Evolutionary conservation across 2,888 invertebrate genomes (phyloP), one percentile per base, ranked within the genome.

Genomic region (Agrochola lota): DNA sequence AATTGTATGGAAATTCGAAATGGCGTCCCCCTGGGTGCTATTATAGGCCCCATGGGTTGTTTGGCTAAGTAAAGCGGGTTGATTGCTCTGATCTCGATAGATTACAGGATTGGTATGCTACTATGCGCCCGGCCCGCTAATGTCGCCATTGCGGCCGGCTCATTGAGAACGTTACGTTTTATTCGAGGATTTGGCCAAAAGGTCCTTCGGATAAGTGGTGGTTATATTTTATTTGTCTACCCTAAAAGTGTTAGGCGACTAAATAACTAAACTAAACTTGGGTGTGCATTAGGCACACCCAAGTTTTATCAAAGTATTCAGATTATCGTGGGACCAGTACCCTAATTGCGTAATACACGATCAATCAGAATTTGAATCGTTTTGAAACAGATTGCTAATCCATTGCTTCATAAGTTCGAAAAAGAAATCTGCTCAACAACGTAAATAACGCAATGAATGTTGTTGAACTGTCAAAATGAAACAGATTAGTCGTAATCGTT

Each of bases 151-250:
- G 82, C 72, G 82, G 72, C 55, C 66, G 85, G 85, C 81, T 86
- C 79, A 70, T 85, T 85, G 77, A 74, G 78, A 74, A 69, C 87
- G 83, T 91, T 90, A 78, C 78, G 67, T 88, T 91, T 91, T 91
- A 91, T 90, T 86, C 77, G 74, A 79, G 59, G 78, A 63, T 74
- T 80, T 76, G 68, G 55, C 63, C 74, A 77, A 84, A 87, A 83
- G 77, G 86, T 80, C 68, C 64, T 49, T 68, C 7, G 46, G 67
- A 63, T 75, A 78, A 87, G 85, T 84, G 81, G 79, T 72, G 60
- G 64, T 84, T 77, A 78, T 83, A 81, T 88, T 81, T 85, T 82
- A 87, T 79, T 84, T 73, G 35, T 20, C 12, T 52, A 67, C 66
- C 49, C 62, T 74, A 15, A 68, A 76, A 72, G 60, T 72, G 55